Evolutionary conservation across 2,113 vertebrate genomes (phyloP), one percentile per base, ranked within the genome.

Genomic region (Coturnix japonica): DNA sequence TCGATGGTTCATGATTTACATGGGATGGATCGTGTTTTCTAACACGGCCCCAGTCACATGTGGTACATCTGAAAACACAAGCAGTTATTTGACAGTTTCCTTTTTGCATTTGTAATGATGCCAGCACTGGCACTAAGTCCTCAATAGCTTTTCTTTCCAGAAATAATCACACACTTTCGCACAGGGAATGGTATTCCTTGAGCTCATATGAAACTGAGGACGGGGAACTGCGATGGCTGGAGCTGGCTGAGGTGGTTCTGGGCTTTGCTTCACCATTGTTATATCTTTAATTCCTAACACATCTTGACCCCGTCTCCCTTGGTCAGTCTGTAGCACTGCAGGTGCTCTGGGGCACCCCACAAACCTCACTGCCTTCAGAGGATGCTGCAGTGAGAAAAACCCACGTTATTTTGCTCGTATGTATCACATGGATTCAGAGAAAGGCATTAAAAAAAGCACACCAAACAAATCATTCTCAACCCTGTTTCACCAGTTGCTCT

Each of bases 1-100:
- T 96, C 95, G 51, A 41, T 17, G 20, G 91, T 89, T 94, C 70
- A 71, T 80, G 95, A 96, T 97, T 97, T 97, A 96, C 94, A 95
- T 66, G 91, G 95, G 87, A 95, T 95, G 96, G 96, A 96, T 96
- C 95, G 87, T 97, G 96, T 96, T 97, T 97, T 97, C 94, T 85
- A 76, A 97, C 94, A 97, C 80, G 25, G 94, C 88, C 94, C 85
- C 92, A 93, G 91, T 95, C 91, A 94, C 95, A 90, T 96, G 95
- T 93, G 94, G 91, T 94, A 90, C 92, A 97, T 97, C 96, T 96
- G 93, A 96, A 96, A 96, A 96, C 96, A 96, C 95, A 96, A 89
- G 78, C 66, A 19, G 66, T 94, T 96, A 96, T 97, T 97, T 97
- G 96, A 96, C 94, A 85, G 82, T 78, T 96, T 81, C 89, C 91